These are phyloP conservation scores for Falcaria lacertinaria DNA, from an alignment of 2,888 invertebrate genomes.

Conservation along the genomic window DNA sequence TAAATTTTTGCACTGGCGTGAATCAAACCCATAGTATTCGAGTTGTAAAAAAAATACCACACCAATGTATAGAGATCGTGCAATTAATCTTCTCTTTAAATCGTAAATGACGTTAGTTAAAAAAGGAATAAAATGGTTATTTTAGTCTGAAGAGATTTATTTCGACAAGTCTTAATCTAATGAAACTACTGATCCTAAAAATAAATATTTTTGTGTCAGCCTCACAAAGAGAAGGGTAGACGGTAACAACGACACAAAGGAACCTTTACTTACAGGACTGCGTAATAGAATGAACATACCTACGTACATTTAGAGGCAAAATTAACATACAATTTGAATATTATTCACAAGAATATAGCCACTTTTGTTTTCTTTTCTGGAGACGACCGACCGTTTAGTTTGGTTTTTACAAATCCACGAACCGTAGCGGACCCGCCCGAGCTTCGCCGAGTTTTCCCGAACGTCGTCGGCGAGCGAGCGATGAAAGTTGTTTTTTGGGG, in stretches of 20 bases:
- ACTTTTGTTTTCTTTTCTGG: constrained; percentile 36
- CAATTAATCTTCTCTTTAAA: too few species aligned
- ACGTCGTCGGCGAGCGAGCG: constrained; percentile 22
- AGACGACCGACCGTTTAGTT: constrained; percentile 30
- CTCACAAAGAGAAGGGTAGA: not conserved
- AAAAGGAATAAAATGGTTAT: too few species aligned
- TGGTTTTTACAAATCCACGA: constrained; percentile 35
- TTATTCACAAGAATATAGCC: constrained; percentile 13
- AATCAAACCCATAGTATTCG: too few species aligned
- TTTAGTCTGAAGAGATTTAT: too few species aligned
- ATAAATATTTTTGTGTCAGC: too few species aligned
- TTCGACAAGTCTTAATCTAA: too few species aligned
- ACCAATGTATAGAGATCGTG: too few species aligned
- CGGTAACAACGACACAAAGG: not conserved
- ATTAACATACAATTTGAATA: not conserved
- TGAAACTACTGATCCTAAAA: too few species aligned
- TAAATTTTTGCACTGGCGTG: too few species aligned
- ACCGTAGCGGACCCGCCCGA: constrained; percentile 23
- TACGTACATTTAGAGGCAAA: not conserved
- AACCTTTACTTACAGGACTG: not conserved
- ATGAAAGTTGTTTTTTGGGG: constrained; percentile 46
- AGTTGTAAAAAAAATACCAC: too few species aligned
- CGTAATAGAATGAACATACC: not conserved
- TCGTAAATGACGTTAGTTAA: too few species aligned
- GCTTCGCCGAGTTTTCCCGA: constrained; percentile 17